Percentiles rank a stretch among this genome's conserved stretches.
Conservation (phyloP, 2,113 vertebrate genomes). For the Elgaria multicarinata region DNA sequence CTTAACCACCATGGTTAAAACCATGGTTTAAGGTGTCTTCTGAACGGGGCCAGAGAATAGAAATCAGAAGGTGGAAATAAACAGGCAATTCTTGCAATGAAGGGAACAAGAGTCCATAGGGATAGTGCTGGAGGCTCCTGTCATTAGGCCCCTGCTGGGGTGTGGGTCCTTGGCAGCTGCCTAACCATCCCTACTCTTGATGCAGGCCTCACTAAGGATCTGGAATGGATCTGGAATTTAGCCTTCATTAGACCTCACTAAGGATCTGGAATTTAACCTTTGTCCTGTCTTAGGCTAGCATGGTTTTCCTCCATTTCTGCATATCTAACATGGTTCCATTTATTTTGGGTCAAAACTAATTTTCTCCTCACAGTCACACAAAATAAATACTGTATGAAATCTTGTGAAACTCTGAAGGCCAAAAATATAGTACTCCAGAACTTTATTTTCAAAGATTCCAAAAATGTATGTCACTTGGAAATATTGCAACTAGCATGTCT, state of each 20-base stretch:
- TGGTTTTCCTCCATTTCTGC: background rate
- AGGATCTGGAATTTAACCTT: background rate
- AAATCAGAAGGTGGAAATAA: background rate
- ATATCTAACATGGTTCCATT: background rate
- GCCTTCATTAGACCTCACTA: background rate
- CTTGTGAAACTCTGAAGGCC: background rate
- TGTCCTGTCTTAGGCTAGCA: background rate
- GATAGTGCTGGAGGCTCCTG: background rate
- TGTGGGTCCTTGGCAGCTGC: no score
- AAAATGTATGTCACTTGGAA: constrained; percentile 31
- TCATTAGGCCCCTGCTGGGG: no score
- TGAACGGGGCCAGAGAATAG: no score
- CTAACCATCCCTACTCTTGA: no score
- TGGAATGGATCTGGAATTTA: background rate
- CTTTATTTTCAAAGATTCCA: constrained; percentile 44
- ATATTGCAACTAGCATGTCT: constrained; percentile 38
- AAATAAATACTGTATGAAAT: background rate
- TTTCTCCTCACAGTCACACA: background rate
- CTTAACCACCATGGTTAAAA: no score
- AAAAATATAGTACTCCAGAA: background rate
- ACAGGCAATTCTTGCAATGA: background rate
- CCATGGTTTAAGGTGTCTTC: no score
- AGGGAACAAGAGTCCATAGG: background rate
- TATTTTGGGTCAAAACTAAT: background rate
- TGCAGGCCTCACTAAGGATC: no score